Evolutionary conservation across 1,140 invertebrate genomes (phyloP).

Genomic region (Phymastichus coffea): DNA sequence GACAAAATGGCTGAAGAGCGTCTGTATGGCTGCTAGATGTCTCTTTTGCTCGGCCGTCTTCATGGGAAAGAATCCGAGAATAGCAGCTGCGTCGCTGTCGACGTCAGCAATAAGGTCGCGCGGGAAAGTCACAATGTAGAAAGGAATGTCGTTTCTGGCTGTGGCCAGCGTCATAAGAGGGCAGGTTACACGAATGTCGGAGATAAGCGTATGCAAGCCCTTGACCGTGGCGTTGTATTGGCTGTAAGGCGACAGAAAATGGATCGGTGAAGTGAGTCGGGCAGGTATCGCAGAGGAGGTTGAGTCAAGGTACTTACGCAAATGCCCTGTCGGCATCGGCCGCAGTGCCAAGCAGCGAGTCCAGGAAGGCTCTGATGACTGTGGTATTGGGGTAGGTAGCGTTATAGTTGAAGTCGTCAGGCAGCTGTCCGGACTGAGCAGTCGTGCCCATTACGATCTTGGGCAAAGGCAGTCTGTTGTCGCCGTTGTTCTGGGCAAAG

Average conservation of each 20-base stretch:
- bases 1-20: constrained; percentile 79
- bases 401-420: constrained; percentile 60
- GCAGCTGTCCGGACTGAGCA: constrained; percentile 66
- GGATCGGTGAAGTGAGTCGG: too few relatives aligned
- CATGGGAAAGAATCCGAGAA: constrained; percentile 73
- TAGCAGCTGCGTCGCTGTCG: constrained; percentile 72
- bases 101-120: constrained; percentile 62
- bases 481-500: constrained; percentile 48
- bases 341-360: constrained; percentile 61
- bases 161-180: constrained; percentile 68
- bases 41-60: constrained; percentile 69
- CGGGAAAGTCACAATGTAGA: constrained; percentile 72
- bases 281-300: neutral
- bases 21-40: constrained; percentile 76
- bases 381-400: constrained; percentile 64
- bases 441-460: constrained; percentile 73
- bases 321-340: neutral
- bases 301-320: constrained; percentile 5
- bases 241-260: too few relatives aligned
- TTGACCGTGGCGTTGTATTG: constrained; percentile 68
- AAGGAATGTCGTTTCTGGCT: constrained; percentile 62
- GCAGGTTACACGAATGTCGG: constrained; percentile 77
- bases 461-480: constrained; percentile 52
- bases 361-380: constrained; percentile 63
- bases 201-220: constrained; percentile 70